Conservation (phyloP, 2,888 invertebrate genomes). For the Anticlea derivata region DNA sequence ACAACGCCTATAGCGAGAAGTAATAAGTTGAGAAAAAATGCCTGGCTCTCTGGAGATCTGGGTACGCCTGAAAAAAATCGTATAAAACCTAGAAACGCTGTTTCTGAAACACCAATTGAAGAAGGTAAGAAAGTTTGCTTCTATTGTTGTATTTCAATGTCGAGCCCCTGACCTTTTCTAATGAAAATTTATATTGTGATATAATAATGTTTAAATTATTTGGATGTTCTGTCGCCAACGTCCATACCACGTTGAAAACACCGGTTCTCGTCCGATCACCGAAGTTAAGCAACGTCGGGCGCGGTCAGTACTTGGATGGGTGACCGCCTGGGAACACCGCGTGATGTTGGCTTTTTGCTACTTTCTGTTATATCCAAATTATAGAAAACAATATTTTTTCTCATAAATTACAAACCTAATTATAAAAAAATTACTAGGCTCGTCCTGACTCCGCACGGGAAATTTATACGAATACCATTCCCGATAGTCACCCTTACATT, state of each 20-base stretch:
- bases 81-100: slow-evolving; percentile 30
- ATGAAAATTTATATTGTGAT: neutral
- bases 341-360: slow-evolving; percentile 54
- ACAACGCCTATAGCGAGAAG: slow-evolving; percentile 81
- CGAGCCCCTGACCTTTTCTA: too few species aligned
- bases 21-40: slow-evolving; percentile 80
- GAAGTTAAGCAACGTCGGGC: slow-evolving; percentile 80
- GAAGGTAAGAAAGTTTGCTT: slow-evolving; percentile 41
- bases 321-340: slow-evolving; percentile 72
- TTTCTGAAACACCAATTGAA: slow-evolving; percentile 36
- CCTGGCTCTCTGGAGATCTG: slow-evolving; percentile 79
- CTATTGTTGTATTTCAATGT: too few species aligned
- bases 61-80: slow-evolving; percentile 41
- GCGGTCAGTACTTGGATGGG: slow-evolving; percentile 80
- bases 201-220: neutral
- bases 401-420: too few species aligned
- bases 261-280: slow-evolving; percentile 79
- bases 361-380: slow-evolving; percentile 11
- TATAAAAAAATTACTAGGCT: too few species aligned
- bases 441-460: too few species aligned
- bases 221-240: slow-evolving; percentile 44
- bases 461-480: too few species aligned
- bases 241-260: slow-evolving; percentile 65
- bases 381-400: too few species aligned
- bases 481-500: too few species aligned